Evolutionary conservation across 64 coral and sea anemone species (phyloP), one percentile per base, ranked within the genome.

Genomic region (Hydrozoanthus tunicans): DNA sequence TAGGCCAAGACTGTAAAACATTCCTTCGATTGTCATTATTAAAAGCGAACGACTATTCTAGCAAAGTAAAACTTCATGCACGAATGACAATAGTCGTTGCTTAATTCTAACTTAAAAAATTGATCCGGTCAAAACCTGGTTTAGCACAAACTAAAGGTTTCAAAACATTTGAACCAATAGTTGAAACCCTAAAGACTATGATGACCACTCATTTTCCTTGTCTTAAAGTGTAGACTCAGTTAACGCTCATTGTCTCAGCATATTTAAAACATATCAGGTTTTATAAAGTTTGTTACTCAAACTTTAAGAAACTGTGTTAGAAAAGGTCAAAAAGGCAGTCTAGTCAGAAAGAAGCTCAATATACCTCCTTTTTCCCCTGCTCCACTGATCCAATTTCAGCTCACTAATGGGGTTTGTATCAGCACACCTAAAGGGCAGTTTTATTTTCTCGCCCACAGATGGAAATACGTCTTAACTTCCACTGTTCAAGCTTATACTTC

Each of bases 401-500:
- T 25, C 20, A 71, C 68, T 76, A 51, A 32, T 10, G 9, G 10
- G 72, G 53, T 52, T 76, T 3, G 27, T 10, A 51, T 24, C 8
- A 51, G 10, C 27, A 76, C 26, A 53, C 43, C 72, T 76, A 76
- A 76, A 76, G 3, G 10, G 13, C 10, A 32, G 43, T 1, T 51
- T 76, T 76, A 76, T 1, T 13, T 52, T 53, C 9, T 76, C 14
- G 73, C 15, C 62, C 7, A 64, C 13, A 56, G 77, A 79, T 32
- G 25, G 27, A 65, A 7, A 82, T n/a, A 14, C 59, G 64, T 82
- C 61, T 66, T 64, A 82, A 64, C 25, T 76, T 76, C 8, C 14
- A 76, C 59, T 79, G 77, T 74, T 88, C 74, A 88, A 75, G 11
- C 61, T 88, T 60, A 43, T 26, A 61, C 69, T 51, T 73, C 53